Base-by-base conservation (phyloP, 2,797 vertebrate genomes). In the Enoplosus armatus region DNA sequence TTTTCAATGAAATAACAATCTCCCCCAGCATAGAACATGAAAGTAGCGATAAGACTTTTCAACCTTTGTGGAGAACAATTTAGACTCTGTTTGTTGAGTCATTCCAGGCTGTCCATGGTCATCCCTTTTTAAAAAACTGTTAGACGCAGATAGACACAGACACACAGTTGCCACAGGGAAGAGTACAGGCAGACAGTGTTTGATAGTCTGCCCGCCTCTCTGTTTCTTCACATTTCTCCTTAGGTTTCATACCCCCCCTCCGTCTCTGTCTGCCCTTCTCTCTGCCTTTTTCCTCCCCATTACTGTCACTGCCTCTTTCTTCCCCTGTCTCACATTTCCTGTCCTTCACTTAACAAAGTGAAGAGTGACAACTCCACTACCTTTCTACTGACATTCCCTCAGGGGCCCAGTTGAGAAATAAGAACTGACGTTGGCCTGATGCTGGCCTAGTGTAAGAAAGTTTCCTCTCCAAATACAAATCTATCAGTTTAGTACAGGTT, bases 301-400 rank as follows among this genome's bases (percentile, higher is more conserved):
- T 66, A 73, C 54, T 69, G 63, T 48, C 68, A 27, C 65, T 65
- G 62, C 58, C 59, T 63, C 74, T 63, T 41, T 53, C 56, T 56
- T 39, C 39, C 35, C 60, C 65, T 24, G 39, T 67, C 66, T 77
- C 75, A 79, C 69, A 69, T 84, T 79, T 76, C 73, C 66, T 68
- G 66, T 72, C 69, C 37, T 35, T 75, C 66, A 72, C 68, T 85
- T 80, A 67, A 70, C 47, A 54, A 56, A 83, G 77, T 77, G 63
- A 91, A 61, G 71, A 77, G 77, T 53, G 45, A 79, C 78, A 72
- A 72, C 74, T 82, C 55, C 50, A 55, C 76, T 70, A 68, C 31
- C 33, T n/a, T n/a, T n/a, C n/a, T n/a, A n/a, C 11, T 66, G 61
- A 76, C 79, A 70, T 85, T 78, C 68, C 83, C 77, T 63, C 61